Evolutionary conservation across 2,888 invertebrate species (phyloP).

Genomic region (Parelbella ahira): DNA sequence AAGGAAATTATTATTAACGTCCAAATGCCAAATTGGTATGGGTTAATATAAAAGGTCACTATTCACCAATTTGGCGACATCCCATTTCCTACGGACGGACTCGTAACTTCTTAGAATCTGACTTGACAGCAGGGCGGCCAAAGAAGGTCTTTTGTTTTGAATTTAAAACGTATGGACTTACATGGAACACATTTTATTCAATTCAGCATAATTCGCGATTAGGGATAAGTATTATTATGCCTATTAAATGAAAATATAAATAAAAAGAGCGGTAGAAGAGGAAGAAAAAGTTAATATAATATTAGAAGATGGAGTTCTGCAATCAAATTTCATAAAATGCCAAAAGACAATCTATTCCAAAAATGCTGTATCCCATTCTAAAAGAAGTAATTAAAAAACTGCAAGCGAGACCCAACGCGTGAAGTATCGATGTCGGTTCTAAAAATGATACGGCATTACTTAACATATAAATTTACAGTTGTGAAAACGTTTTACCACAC

Average conservation of each 20-base stretch:
- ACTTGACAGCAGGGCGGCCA: slow-evolving; percentile 3
- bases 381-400: slow-evolving; percentile 43
- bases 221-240: too few relatives aligned
- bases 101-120: slow-evolving; percentile 19
- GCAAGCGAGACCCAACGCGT: slow-evolving; percentile 49
- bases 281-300: too few relatives aligned
- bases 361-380: slow-evolving; percentile 22
- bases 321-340: too few relatives aligned
- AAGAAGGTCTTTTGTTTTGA: slow-evolving; percentile 10
- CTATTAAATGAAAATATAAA: too few relatives aligned
- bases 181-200: too few relatives aligned
- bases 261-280: too few relatives aligned
- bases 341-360: slow-evolving; percentile 4
- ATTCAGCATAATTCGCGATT: too few relatives aligned
- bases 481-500: neutral
- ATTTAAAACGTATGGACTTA: too few relatives aligned
- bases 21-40: slow-evolving; percentile 27
- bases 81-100: slow-evolving; percentile 27
- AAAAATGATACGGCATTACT: slow-evolving; percentile 49
- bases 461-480: slow-evolving; percentile 13
- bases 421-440: slow-evolving; percentile 59
- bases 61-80: slow-evolving; percentile 30
- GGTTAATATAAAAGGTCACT: slow-evolving; percentile 29
- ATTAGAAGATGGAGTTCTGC: too few relatives aligned
- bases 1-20: slow-evolving; percentile 14